phyloP scores from a whole-genome alignment of 2,888 invertebrate genomes.

The Herminia tarsipennalis region DNA sequence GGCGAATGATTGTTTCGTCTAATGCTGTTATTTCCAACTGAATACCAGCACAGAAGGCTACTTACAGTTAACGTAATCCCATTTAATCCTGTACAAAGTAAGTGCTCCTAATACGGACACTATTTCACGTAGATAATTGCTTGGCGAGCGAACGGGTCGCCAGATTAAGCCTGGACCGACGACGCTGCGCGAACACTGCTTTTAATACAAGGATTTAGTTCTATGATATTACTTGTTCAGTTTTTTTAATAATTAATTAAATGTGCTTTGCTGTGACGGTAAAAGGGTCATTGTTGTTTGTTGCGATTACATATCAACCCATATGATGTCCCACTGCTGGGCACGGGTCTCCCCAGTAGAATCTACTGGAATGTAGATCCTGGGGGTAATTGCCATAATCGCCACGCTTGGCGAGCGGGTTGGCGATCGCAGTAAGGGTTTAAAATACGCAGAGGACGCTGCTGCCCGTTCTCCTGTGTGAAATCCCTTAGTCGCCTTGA shows the following conservation, averaged over 20 bases:
- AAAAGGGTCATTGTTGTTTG: conserved; percentile 6
- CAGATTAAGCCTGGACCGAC: conserved; percentile 62
- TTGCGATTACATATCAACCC: no score
- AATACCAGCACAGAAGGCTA: conserved; percentile 61
- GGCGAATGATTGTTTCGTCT: conserved; percentile 40
- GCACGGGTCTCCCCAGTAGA: no score
- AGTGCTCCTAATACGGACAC: conserved; percentile 76
- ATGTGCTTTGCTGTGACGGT: conserved; percentile 13
- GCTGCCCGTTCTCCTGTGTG: no score
- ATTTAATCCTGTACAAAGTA: conserved; percentile 75
- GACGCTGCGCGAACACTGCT: conserved; percentile 53
- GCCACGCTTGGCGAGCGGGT: no score
- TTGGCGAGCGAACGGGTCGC: conserved; percentile 63
- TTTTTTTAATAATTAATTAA: conserved; percentile 35
- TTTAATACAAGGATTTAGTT: conserved; percentile 49
- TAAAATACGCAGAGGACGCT: no score
- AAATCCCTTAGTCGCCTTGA: no score
- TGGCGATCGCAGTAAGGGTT: no score
- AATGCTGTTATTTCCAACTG: conserved; percentile 57
- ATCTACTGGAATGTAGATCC: no score
- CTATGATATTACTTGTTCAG: conserved; percentile 37
- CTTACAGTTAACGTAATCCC: conserved; percentile 74
- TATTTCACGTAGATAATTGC: conserved; percentile 83
- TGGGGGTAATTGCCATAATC: no score
- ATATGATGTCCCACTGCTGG: no score